Base-by-base conservation (phyloP, 1,140 invertebrate genomes). In the Epicauta chinensis region DNA sequence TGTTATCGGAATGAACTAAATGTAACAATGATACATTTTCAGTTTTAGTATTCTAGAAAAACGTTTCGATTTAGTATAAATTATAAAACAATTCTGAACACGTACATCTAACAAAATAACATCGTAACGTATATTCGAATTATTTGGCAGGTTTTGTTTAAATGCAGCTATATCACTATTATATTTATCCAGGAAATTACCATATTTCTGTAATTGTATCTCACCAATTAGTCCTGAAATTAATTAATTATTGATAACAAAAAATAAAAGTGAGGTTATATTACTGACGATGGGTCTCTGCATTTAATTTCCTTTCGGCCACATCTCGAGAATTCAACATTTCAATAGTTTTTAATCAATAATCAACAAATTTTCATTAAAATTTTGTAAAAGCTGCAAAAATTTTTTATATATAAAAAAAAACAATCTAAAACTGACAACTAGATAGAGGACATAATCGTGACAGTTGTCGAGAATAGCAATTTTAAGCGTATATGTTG, bases 1-100 rank as follows among this genome's bases (percentile, higher is more conserved):
- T 85, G 69, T 91, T 91, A 69, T 93, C 88, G 16, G 86, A 89
- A 55, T 86, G 80, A 14, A 87, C 79, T 32, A 92, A 66, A 55
- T 87, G 77, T 16, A 86, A 69, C 34, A 89, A 64, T 16, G 76
- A 73, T 7, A 83, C 76, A 59, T 81, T 73, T 70, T 90, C 87
- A 56, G 72, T 73, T 5, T 79, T 75, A 16, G 70, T 55, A 23
- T 70, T 65, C 76, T 62, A 53, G 39, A 59, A 62, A 47, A n/a
- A n/a, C n/a, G n/a, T n/a, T n/a, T n/a, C n/a, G n/a, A n/a, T n/a
- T n/a, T n/a, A n/a, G n/a, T n/a, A n/a, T n/a, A n/a, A n/a, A n/a
- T n/a, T n/a, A n/a, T n/a, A n/a, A n/a, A n/a, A n/a, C 35, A 34
- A 44, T n/a, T 14, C 59, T 71, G 63, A 23, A 59, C 46, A 16